These are phyloP conservation scores for Mirounga angustirostris DNA, from an alignment of 2,113 vertebrate genomes.

Conservation along the genomic window DNA sequence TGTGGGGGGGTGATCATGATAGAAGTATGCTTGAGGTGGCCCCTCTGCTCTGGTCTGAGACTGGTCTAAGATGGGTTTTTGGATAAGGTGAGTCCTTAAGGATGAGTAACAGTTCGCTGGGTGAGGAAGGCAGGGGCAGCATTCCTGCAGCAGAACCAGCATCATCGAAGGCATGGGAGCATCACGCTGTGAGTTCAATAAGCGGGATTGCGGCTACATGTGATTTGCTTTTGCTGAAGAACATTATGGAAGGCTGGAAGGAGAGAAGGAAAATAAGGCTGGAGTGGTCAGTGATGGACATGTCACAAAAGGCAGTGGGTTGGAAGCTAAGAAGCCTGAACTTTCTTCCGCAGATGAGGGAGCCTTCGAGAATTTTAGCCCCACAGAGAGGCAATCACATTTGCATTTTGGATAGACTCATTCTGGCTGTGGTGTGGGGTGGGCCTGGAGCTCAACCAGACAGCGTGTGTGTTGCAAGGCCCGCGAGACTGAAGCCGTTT, in stretches of 20 bases:
- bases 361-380: not conserved
- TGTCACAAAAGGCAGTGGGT: not conserved
- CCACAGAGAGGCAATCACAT: not conserved
- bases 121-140: not conserved
- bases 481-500: not conserved
- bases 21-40: not conserved
- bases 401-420: not conserved
- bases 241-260: not conserved
- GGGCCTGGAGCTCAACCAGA: not conserved
- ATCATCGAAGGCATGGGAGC: not conserved
- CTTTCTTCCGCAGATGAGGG: not conserved
- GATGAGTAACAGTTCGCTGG: not conserved
- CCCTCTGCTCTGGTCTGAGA: not conserved
- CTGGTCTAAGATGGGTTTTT: not conserved
- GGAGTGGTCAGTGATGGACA: not conserved
- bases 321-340: not conserved
- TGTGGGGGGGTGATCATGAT: not conserved
- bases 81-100: not conserved
- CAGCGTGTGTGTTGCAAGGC: not conserved
- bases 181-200: too few relatives aligned
- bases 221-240: not conserved
- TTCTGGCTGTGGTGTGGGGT: not conserved
- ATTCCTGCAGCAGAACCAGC: not conserved
- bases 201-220: rapidly evolving
- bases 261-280: not conserved